Conservation (phyloP, 2,797 vertebrate species). For the Champsocephalus esox region DNA sequence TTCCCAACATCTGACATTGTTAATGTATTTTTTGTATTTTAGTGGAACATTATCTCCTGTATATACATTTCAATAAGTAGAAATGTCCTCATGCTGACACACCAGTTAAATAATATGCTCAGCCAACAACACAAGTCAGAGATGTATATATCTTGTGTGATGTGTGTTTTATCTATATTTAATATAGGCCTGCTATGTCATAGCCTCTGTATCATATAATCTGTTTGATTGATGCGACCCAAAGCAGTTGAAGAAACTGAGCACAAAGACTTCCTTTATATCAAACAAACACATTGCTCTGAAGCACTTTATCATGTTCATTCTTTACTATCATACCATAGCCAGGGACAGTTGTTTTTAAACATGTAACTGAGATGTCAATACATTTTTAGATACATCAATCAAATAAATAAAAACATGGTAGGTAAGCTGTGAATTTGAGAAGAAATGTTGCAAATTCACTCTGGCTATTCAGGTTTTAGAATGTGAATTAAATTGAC, state of each 20-base stretch:
- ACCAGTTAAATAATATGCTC: not conserved
- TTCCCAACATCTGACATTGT: not conserved
- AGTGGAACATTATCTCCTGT: not conserved
- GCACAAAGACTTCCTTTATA: constrained; percentile 25
- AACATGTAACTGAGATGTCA: not conserved
- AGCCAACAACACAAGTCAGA: constrained; percentile 16
- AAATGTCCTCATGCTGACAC: not conserved
- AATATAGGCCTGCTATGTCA: not conserved
- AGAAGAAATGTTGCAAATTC: not conserved
- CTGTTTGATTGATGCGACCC: constrained; percentile 47
- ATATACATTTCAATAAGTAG: too few species aligned
- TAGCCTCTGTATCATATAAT: constrained; percentile 24
- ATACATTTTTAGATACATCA: constrained; percentile 10
- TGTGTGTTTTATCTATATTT: not conserved
- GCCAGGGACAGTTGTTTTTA: not conserved
- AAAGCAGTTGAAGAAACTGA: constrained; percentile 22
- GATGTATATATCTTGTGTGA: constrained; percentile 23
- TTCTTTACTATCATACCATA: constrained; percentile 2
- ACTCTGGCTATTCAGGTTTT: not conserved
- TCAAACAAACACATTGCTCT: constrained; percentile 13
- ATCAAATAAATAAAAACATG: not conserved
- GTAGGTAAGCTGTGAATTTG: constrained; percentile 2
- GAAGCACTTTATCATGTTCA: constrained; percentile 17
- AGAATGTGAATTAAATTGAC: constrained; percentile 9
- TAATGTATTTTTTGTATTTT: constrained; percentile 6